Evolutionary conservation across 2,113 vertebrate genomes (phyloP).

Genomic region (Pachyramphus minor): DNA sequence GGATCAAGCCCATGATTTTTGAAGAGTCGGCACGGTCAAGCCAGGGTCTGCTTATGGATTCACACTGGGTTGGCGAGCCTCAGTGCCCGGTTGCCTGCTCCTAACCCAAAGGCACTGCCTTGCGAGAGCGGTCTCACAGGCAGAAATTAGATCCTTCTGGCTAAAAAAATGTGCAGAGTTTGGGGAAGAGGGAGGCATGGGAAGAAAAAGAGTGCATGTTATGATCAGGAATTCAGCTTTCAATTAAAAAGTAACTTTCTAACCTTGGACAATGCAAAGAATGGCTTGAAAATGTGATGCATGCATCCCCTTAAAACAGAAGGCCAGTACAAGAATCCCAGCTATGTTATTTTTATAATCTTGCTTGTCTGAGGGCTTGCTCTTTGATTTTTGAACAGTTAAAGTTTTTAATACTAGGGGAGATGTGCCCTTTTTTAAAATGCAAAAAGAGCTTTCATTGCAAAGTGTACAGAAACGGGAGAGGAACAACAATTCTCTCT

Average conservation of each 20-base stretch:
- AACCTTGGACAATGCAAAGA: background rate
- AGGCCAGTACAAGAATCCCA: constrained; percentile 26
- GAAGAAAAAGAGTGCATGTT: background rate
- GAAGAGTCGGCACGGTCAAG: background rate
- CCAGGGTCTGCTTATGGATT: background rate
- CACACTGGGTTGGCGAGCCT: background rate
- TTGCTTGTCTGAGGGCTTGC: background rate
- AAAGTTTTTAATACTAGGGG: background rate
- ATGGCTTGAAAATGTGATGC: constrained; percentile 4
- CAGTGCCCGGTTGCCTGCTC: background rate
- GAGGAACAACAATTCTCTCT: background rate
- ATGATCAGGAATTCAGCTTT: constrained; percentile 26
- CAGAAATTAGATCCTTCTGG: background rate
- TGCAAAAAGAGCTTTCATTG: background rate
- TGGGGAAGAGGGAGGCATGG: background rate
- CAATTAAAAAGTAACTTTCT: constrained; percentile 56
- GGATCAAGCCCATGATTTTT: constrained; percentile 35
- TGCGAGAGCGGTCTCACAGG: background rate
- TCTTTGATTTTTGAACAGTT: constrained; percentile 8
- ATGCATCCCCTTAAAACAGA: background rate
- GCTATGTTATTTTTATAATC: constrained; percentile 39
- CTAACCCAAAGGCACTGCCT: background rate
- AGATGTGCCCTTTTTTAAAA: background rate
- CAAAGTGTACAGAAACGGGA: background rate
- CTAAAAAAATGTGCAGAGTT: background rate